A percentile compares a stretch with the other conserved stretches of the same genome.
Evolutionary conservation across 2,113 vertebrate genomes (phyloP).

Genomic region (Illadopsis cleaveri): DNA sequence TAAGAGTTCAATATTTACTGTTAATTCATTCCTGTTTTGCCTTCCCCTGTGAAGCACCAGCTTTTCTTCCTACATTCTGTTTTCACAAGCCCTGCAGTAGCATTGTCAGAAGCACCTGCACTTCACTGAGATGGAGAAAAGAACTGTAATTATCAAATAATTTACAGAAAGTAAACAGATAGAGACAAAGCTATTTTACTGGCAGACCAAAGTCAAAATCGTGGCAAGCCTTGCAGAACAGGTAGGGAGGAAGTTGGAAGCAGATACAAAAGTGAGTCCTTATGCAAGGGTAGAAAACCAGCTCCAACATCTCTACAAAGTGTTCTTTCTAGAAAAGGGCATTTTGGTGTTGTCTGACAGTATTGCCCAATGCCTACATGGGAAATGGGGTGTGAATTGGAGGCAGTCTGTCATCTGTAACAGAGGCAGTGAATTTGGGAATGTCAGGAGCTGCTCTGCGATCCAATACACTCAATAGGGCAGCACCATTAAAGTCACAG

Average conservation of each 20-base stretch:
- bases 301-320: not conserved
- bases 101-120: not conserved
- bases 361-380: too few species aligned
- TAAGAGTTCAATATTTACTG: not conserved
- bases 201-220: not conserved
- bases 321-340: not conserved
- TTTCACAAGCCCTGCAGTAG: not conserved
- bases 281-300: not conserved
- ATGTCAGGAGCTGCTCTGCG: not conserved
- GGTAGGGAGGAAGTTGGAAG: not conserved
- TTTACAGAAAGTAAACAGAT: not conserved
- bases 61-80: not conserved
- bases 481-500: not conserved
- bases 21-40: not conserved
- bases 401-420: not conserved
- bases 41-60: not conserved
- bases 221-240: not conserved
- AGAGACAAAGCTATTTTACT: not conserved
- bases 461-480: not conserved
- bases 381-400: rapidly evolving
- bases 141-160: not conserved
- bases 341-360: not conserved
- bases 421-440: not conserved
- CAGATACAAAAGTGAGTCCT: not conserved
- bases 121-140: not conserved